Evolutionary conservation across 2,797 vertebrate genomes (phyloP), one percentile per base, ranked within the genome.

Genomic region (Labeo calbasu): DNA sequence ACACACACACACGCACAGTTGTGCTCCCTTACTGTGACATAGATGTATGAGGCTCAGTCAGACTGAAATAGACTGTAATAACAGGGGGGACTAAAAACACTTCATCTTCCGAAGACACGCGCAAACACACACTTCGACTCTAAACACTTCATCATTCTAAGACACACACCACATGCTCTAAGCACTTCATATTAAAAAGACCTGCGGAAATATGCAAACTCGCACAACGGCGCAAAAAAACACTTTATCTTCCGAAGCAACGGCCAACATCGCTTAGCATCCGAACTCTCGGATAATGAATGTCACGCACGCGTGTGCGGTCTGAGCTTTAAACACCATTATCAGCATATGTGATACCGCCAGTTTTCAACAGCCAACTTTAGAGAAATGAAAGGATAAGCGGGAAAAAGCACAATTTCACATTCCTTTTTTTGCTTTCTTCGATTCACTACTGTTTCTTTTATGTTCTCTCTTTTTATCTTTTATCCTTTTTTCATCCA

Each of bases 61-160:
- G 77, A 86, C 77, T 72, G 85, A 88, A 87, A 89, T 84, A 89
- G 83, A 86, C 84, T 86, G 80, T 87, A 87, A 89, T 89, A 89
- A 89, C 73, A 86, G 79, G 69, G 85, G 77, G 77, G 81, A 84
- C 86, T 76, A 81, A 89, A 85, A 86, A 84, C 83, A 77, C 86
- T 89, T 89, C 85, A 86, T 89, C 86, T 89, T 89, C 85, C 69
- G 61, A 79, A 87, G 84, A 86, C 85, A 83, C 82, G 57, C 77
- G 73, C 66, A 82, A 55, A 78, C 87, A 85, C 83, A 79, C 70
- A 61, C 53, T 53, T 53, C 10, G 36, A 84, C 84, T 63, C 82
- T 11, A 73, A 83, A 83, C 85, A 83, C 85, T 86, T 85, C 85
- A 89, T 87, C 86, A 81, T 86, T 69, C 40, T 70, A 87, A 86